Percentiles rank a stretch among this genome's conserved stretches.
phyloP scores from a whole-genome alignment of 2,797 vertebrate species.

The Dicrostonyx torquatus region DNA sequence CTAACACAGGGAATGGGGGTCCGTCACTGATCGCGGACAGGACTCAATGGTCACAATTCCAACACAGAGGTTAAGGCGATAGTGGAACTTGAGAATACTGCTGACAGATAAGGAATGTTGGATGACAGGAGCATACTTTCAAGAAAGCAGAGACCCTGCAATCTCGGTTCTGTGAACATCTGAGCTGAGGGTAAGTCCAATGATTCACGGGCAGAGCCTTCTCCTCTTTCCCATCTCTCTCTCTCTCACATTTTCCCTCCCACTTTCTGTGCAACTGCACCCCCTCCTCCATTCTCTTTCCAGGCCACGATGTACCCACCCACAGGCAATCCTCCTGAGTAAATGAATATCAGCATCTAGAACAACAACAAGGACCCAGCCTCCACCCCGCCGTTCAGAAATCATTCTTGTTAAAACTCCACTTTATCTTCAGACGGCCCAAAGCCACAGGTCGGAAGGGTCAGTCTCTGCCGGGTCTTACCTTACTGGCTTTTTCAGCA shows the following conservation, averaged over 20 bases:
- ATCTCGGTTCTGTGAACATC: background rate
- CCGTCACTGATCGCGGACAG: rapidly evolving
- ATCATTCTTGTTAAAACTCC: too few relatives aligned
- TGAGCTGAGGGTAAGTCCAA: too few relatives aligned
- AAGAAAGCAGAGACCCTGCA: background rate
- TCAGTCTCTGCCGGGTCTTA: constrained; percentile 58
- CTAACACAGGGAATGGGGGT: too few relatives aligned
- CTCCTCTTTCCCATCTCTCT: too few relatives aligned
- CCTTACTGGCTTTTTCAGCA: constrained; percentile 79
- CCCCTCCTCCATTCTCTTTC: background rate
- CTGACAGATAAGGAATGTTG: background rate
- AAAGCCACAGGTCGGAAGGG: background rate
- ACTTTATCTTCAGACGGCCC: too few relatives aligned
- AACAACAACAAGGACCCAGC: background rate
- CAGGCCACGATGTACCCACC: background rate
- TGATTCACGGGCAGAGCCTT: too few relatives aligned
- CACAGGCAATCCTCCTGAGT: background rate
- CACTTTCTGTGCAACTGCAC: too few relatives aligned
- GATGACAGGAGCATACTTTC: background rate
- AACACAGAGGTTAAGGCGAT: too few relatives aligned
- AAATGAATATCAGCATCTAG: background rate
- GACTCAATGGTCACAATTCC: background rate
- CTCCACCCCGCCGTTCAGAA: background rate
- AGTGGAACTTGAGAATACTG: background rate
- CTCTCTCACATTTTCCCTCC: background rate